Conservation (phyloP, 2,888 invertebrate species). For the Drosophila aldrichi region DNA sequence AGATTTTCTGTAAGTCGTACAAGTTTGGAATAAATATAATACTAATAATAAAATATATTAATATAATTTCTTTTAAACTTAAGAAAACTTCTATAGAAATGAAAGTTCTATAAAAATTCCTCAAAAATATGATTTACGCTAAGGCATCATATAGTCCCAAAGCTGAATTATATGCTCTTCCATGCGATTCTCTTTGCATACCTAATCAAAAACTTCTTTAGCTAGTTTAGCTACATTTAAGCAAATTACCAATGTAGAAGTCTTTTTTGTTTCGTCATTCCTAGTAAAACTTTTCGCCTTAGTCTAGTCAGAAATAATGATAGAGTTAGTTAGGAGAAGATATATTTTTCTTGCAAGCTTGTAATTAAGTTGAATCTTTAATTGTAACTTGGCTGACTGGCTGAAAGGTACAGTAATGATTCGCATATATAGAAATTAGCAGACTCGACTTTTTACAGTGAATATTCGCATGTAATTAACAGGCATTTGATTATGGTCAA, state of each 20-base stretch:
- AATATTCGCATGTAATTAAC: slow-evolving; percentile 17
- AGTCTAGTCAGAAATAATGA: slow-evolving; percentile 9
- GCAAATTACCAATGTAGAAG: not conserved
- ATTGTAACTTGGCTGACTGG: not conserved
- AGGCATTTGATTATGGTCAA: slow-evolving; percentile 38
- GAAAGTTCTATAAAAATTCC: too few relatives aligned
- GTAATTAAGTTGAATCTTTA: slow-evolving; percentile 10
- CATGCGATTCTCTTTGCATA: too few relatives aligned
- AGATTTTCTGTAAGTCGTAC: too few relatives aligned
- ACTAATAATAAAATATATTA: too few relatives aligned
- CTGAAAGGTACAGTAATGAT: slow-evolving; percentile 4
- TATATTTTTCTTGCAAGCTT: not conserved
- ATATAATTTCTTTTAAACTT: too few relatives aligned
- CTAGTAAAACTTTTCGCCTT: not conserved
- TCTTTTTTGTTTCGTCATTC: not conserved
- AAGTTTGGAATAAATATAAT: too few relatives aligned
- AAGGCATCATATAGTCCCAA: too few relatives aligned
- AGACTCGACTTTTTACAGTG: not conserved
- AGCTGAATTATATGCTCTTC: too few relatives aligned
- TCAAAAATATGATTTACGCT: too few relatives aligned
- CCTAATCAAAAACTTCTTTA: too few relatives aligned
- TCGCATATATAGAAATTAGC: slow-evolving; percentile 16
- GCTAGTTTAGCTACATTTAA: too few relatives aligned
- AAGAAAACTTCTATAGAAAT: too few relatives aligned
- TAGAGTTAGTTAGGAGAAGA: not conserved